Base-by-base conservation (phyloP, 2,113 vertebrate species). In the Conger conger region DNA sequence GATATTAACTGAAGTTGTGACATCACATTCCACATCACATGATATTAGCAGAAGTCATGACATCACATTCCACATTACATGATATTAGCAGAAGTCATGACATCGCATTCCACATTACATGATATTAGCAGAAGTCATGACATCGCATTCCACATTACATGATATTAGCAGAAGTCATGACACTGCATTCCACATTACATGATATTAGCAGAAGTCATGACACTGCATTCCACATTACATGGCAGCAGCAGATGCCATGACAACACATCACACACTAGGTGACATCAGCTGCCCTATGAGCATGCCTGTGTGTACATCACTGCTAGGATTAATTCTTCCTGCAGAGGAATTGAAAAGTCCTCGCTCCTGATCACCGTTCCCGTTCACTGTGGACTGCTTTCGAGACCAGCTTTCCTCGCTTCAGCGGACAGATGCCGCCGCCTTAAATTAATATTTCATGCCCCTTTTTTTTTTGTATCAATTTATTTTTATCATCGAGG, bases 381-480 rank as follows among this genome's bases (percentile, higher is more conserved):
- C 4, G 45, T 13, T 33, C 35, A 45, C 42, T 37, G 68, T 50
- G 8, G n/a, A 36, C 40, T 20, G 83, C 36, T 45, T 60, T 40
- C 18, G 18, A 33, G 76, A 57, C 33, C 54, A 57, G 33, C 40
- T 20, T 23, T 73, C 73, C 38, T 76, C 20, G 76, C 76, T 78
- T 5, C 33, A 50, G n/a, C 57, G 36, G 50, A 84, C 76, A 78
- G 76, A 78, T 42, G 27, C 73, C 33, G 82, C 68, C 82, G 76
- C 18, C 18, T 76, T 17, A 68, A 33, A 57, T 79, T 76, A 77
- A 84, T 84, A 78, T 78, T 54, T 79, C 83, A 84, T 57, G 45
- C 45, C 11, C 16, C 54, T 84, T 83, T 83, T 53, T 40, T 40
- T 54, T 20, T 4, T 68, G 40, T 45, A 76, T 77, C 63, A 9